Conservation (phyloP, 2,888 invertebrate species). For the Nyleta sp. region DNA sequence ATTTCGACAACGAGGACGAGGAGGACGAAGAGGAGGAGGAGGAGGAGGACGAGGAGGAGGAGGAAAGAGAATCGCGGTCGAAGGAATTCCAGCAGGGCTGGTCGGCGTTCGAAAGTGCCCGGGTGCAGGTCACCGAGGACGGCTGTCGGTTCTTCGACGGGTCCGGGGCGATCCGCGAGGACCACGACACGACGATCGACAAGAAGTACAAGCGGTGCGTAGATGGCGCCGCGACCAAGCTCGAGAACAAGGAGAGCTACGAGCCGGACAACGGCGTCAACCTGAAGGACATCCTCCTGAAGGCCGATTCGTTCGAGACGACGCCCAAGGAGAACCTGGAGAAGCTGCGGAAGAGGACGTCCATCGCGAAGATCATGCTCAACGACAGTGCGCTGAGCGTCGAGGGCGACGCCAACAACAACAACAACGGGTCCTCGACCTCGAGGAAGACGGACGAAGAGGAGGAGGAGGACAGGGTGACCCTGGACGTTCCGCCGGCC, state of each 20-base stretch:
- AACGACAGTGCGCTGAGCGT: conserved; percentile 69
- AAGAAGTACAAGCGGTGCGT: conserved; percentile 80
- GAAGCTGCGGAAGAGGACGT: conserved; percentile 77
- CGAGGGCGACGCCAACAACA: conserved; percentile 66
- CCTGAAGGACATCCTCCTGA: conserved; percentile 77
- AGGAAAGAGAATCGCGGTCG: not conserved
- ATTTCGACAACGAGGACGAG: conserved; percentile 78
- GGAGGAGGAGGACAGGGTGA: conserved; percentile 65
- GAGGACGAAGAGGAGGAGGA: conserved; percentile 68
- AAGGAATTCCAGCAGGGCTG: conserved; percentile 55
- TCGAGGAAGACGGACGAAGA: conserved; percentile 58
- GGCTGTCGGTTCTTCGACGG: conserved; percentile 46
- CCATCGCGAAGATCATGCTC: conserved; percentile 77
- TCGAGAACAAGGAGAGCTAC: conserved; percentile 2
- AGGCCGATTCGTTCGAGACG: conserved; percentile 72
- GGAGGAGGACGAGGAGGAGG: conserved; percentile 37
- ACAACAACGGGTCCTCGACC: conserved; percentile 53
- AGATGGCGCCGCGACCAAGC: conserved; percentile 69
- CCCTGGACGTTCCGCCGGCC: conserved; percentile 70
- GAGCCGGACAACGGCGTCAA: conserved; percentile 74
- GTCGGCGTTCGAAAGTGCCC: conserved; percentile 61
- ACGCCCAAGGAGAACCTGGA: conserved; percentile 77
- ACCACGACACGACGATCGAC: conserved; percentile 75
- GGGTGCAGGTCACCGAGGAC: conserved; percentile 50
- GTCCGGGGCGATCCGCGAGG: conserved; percentile 36